Evolutionary conservation across 2,888 invertebrate genomes (phyloP).

Genomic region (Hartigia nigra): DNA sequence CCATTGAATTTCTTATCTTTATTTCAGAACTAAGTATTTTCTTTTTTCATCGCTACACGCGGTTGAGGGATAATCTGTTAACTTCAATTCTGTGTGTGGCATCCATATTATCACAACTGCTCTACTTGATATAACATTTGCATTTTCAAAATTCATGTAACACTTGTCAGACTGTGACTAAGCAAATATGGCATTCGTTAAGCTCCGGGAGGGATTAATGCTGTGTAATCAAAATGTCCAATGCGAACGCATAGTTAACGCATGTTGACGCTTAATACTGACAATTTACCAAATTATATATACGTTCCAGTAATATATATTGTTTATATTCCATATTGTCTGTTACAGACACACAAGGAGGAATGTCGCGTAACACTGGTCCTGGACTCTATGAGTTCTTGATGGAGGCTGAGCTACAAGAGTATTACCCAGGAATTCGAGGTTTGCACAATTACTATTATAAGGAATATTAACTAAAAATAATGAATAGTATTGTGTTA

Average conservation of each 20-base stretch:
- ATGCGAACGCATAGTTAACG: not conserved
- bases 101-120: not conserved
- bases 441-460: slow-evolving; percentile 40
- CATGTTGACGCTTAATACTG: not conserved
- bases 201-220: not conserved
- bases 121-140: not conserved
- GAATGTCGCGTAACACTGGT: slow-evolving; percentile 65
- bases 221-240: not conserved
- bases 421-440: slow-evolving; percentile 79
- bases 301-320: not conserved
- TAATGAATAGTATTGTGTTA: not conserved
- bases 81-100: not conserved
- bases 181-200: not conserved
- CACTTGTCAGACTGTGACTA: not conserved
- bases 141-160: not conserved
- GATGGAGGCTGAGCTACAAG: slow-evolving; percentile 92
- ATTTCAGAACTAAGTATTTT: not conserved
- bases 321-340: not conserved
- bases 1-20: not conserved
- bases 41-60: not conserved
- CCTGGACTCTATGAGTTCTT: slow-evolving; percentile 89
- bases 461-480: not conserved
- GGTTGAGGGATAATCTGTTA: not conserved
- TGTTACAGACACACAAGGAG: slow-evolving; percentile 57
- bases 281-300: not conserved